Conservation (phyloP, 2,113 vertebrate species). For the Elephantulus edwardii region DNA sequence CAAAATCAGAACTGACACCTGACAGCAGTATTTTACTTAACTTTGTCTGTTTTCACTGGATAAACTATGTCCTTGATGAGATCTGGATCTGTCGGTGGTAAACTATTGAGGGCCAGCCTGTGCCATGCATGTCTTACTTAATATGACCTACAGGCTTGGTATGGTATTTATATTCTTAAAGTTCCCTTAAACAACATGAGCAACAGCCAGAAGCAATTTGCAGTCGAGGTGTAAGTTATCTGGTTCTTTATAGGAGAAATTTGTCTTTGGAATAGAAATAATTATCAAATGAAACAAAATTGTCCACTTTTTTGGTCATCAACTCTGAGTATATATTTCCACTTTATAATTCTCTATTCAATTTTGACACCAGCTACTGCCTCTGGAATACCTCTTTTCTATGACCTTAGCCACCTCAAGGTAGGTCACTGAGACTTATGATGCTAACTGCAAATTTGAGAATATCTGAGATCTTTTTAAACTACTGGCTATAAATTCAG, state of each 20-base stretch:
- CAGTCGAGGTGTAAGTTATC: background rate
- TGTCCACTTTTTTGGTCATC: background rate
- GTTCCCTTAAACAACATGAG: background rate
- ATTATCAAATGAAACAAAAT: background rate
- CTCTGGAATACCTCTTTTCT: background rate
- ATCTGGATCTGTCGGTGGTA: background rate
- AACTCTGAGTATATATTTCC: background rate
- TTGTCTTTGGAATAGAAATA: background rate
- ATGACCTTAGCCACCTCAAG: background rate
- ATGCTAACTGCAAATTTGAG: background rate
- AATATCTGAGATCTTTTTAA: background rate
- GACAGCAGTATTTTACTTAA: background rate
- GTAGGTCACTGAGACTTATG: background rate
- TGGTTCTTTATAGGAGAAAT: background rate
- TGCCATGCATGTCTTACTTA: background rate
- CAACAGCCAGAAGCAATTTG: background rate
- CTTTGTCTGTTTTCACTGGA: background rate
- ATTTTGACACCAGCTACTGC: background rate
- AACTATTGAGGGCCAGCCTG: background rate
- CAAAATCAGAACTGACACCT: background rate
- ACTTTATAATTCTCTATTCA: background rate
- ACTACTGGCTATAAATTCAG: background rate
- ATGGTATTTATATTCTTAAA: background rate
- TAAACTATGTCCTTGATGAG: background rate
- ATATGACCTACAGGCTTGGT: background rate